Percentiles rank a stretch among this genome's conserved stretches.
Conservation (phyloP, 2,113 vertebrate genomes). For the Cygnus buccinator region DNA sequence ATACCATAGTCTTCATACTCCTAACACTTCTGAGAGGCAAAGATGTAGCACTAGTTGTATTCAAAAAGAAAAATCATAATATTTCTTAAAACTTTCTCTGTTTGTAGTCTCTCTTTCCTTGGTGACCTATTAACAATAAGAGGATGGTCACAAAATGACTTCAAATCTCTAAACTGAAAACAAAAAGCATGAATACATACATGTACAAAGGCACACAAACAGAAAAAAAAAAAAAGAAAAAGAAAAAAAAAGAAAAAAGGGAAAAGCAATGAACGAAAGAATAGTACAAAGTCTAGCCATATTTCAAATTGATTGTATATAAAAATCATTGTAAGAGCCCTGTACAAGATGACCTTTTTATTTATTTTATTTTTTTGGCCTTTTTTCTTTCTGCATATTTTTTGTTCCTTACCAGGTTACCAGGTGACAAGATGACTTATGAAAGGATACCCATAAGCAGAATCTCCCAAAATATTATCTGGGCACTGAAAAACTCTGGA, state of each 20-base stretch:
- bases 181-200: not conserved
- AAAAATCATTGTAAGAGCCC: conserved; percentile 1
- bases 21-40: not conserved
- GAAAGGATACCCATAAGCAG: not conserved
- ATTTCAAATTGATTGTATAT: not conserved
- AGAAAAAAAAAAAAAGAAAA: not conserved
- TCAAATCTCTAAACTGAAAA: not conserved
- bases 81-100: not conserved
- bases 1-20: not conserved
- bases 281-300: not conserved
- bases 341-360: not conserved
- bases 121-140: not conserved
- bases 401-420: not conserved
- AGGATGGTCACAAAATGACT: not conserved
- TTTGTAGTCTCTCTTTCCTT: not conserved
- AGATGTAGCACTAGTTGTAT: not conserved
- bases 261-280: not conserved
- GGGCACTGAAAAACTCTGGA: not conserved
- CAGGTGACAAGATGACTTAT: not conserved
- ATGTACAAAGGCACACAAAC: not conserved
- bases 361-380: not conserved
- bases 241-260: too few relatives aligned
- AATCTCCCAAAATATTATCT: not conserved
- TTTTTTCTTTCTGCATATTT: not conserved
- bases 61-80: not conserved